phyloP scores from a whole-genome alignment of 2,888 invertebrate genomes.

The Drosophila robusta region DNA sequence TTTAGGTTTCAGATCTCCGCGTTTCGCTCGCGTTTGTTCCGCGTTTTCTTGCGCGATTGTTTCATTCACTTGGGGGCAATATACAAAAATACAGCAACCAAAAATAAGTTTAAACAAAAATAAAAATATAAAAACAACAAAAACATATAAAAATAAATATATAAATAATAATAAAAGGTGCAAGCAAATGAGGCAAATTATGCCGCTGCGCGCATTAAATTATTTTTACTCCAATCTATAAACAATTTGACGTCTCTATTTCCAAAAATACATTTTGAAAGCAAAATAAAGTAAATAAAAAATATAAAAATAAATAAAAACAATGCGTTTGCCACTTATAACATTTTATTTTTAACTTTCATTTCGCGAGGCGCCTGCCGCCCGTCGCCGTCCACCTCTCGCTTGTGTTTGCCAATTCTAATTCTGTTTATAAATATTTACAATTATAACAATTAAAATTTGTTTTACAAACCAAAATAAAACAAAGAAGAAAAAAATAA shows the following conservation, averaged over 20 bases:
- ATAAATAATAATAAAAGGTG: constrained; percentile 34
- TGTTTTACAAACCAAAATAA: constrained; percentile 49
- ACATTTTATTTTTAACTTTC: constrained; percentile 58
- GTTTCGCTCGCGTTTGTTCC: constrained; percentile 56
- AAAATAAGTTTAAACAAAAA: constrained; percentile 9
- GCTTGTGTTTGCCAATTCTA: constrained; percentile 28
- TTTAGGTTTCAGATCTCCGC: constrained; percentile 63
- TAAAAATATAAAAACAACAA: no score
- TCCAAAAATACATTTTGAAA: constrained; percentile 70
- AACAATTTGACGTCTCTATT: constrained; percentile 74
- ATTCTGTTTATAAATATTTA: constrained; percentile 59
- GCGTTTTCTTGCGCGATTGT: constrained; percentile 63
- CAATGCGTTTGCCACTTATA: constrained; percentile 69
- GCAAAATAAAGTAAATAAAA: constrained; percentile 40
- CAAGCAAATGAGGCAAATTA: constrained; percentile 41
- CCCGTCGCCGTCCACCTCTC: constrained; percentile 3
- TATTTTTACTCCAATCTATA: constrained; percentile 79
- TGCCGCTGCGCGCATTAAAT: constrained; percentile 68
- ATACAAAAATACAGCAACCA: constrained; percentile 13
- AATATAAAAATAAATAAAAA: constrained; percentile 46
- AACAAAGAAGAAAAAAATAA: constrained; percentile 28
- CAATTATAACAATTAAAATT: constrained; percentile 45
- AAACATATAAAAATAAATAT: constrained; percentile 20
- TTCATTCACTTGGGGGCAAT: constrained; percentile 29
- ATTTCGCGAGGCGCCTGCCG: constrained; percentile 43